Percentiles rank a stretch among this genome's conserved stretches.
Conservation (phyloP, 2,113 vertebrate genomes). For the Terrapene triunguis region DNA sequence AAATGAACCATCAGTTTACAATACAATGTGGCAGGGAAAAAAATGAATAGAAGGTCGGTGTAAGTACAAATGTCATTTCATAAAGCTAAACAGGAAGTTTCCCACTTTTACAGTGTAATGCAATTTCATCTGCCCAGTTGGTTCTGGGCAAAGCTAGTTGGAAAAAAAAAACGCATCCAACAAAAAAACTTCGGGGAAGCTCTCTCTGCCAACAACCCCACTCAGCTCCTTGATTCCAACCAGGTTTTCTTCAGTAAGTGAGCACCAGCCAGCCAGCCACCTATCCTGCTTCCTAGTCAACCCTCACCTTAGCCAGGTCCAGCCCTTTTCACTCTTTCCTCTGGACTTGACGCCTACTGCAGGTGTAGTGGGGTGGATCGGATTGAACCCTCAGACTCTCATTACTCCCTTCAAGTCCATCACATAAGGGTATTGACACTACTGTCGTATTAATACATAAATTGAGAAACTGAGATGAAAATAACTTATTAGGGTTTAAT, state of each 20-base stretch:
- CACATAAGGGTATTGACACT: neutral
- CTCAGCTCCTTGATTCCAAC: too few species aligned
- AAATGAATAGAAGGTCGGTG: neutral
- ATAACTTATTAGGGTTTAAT: slow-evolving; percentile 28
- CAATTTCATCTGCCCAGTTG: neutral
- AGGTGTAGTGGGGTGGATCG: too few species aligned
- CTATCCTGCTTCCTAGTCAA: too few species aligned
- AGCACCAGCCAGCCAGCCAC: too few species aligned
- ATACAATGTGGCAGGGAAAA: neutral
- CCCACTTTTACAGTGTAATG: neutral
- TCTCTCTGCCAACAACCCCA: too few species aligned
- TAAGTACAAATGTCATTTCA: accelerated
- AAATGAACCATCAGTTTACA: neutral
- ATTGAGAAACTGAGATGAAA: slow-evolving; percentile 30
- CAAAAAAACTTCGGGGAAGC: too few species aligned
- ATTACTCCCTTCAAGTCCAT: too few species aligned
- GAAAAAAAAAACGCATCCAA: neutral
- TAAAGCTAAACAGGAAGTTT: neutral
- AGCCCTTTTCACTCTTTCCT: too few species aligned
- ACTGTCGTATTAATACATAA: neutral
- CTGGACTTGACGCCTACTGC: too few species aligned
- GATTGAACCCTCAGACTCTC: too few species aligned
- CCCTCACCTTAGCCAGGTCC: too few species aligned
- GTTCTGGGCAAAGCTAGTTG: neutral
- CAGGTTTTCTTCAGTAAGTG: too few species aligned